Evolutionary conservation across 2,113 vertebrate species (phyloP), one percentile per base, ranked within the genome.

Genomic region (Myanophis thanlyinensis): DNA sequence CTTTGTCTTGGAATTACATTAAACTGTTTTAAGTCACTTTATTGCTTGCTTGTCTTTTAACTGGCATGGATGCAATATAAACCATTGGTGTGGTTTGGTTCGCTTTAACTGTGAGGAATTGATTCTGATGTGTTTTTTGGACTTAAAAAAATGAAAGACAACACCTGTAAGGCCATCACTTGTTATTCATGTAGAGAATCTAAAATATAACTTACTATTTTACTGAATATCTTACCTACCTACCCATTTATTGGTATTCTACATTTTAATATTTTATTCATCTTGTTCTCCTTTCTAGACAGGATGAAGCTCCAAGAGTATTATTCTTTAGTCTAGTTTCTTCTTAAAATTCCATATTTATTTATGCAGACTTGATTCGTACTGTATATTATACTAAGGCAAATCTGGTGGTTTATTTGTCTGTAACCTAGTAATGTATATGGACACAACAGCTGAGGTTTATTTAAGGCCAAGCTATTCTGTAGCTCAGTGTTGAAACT

Each of bases 1-100:
- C 98, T 98, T 97, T 99, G 99, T 99, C 99, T 99, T 99, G 98
- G 98, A 99, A 99, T 99, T 98, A 98, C 99, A 99, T 99, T 99
- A 99, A 99, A 99, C 98, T 99, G 98, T 99, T 98, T 97, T 98
- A 98, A 99, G 98, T 99, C 99, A 99, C 99, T 97, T 97, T 97
- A 97, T 94, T 47, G 92, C 40, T 89, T 59, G 85, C 84, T 94
- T 92, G 93, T 91, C 56, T 96, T 85, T 91, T 93, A 3, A 0
- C 62, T 94, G 73, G 56, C 51, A 91, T 15, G n/a, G 87, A 62
- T 94, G 25, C 51, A 35, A 20, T 8, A 48, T 87, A 48, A 59
- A 91, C n/a, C 2, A 40, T 40, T 3, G 49, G 49, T 52, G 52
- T 88, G n/a, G 20, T 27, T 11, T 27, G 11, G 2, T 53, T 52